Conservation (phyloP, 2,888 invertebrate genomes). For the Rhagium mordax region DNA sequence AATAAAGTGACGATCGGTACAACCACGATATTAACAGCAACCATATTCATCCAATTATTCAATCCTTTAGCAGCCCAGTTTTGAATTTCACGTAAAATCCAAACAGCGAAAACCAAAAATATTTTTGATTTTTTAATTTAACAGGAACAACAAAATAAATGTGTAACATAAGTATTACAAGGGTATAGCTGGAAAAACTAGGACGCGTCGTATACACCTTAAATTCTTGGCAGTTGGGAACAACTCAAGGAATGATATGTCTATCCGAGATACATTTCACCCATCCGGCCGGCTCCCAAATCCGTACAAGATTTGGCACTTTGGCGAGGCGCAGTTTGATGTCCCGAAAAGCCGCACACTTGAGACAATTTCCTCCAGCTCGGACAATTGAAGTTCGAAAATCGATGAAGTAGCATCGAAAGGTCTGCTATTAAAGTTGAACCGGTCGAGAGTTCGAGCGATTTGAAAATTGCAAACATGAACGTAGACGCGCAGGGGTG, state of each 20-base stretch:
- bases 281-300: slow-evolving; percentile 38
- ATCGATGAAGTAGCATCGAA: slow-evolving; percentile 32
- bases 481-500: slow-evolving; percentile 3
- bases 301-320: slow-evolving; percentile 53
- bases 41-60: too few species aligned
- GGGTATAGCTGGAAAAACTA: too few species aligned
- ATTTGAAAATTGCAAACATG: slow-evolving; percentile 20
- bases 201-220: too few species aligned
- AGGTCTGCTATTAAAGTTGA: slow-evolving; percentile 29
- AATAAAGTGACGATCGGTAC: too few species aligned
- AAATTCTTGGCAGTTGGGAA: neutral
- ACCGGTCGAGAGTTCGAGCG: slow-evolving; percentile 14
- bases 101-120: too few species aligned
- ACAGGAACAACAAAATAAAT: too few species aligned
- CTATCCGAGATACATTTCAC: slow-evolving; percentile 28
- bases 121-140: too few species aligned
- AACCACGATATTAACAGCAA: too few species aligned
- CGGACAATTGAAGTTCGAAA: slow-evolving; percentile 42
- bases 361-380: slow-evolving; percentile 47
- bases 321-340: slow-evolving; percentile 42
- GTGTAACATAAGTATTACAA: too few species aligned
- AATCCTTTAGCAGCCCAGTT: too few species aligned
- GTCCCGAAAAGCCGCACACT: slow-evolving; percentile 43
- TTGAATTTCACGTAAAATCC: too few species aligned
- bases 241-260: neutral